phyloP scores from a whole-genome alignment of 2,888 invertebrate genomes.

The Melinaea menophilus region DNA sequence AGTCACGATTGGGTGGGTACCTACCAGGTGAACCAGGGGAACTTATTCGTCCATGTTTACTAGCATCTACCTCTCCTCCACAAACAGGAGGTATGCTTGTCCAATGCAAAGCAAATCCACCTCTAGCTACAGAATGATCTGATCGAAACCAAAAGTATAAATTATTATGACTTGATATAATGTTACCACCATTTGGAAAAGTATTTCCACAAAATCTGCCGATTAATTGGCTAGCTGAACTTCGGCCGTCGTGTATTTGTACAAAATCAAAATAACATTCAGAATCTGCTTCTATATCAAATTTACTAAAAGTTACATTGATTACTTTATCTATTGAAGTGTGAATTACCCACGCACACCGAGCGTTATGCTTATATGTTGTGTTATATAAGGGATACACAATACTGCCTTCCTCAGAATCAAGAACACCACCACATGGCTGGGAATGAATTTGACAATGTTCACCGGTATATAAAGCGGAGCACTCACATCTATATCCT shows the following conservation, averaged over 20 bases:
- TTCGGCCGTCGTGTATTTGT: conserved; percentile 91
- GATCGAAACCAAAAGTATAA: conserved; percentile 90
- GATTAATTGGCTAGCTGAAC: conserved; percentile 82
- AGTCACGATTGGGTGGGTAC: conserved; percentile 91
- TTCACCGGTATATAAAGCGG: conserved; percentile 80
- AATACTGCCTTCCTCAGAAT: conserved; percentile 78
- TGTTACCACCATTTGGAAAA: conserved; percentile 83
- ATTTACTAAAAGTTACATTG: conserved; percentile 87
- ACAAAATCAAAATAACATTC: conserved; percentile 85
- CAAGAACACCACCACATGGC: conserved; percentile 64
- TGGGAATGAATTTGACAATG: conserved; percentile 78
- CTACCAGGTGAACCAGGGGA: conserved; percentile 94
- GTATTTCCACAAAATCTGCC: conserved; percentile 88
- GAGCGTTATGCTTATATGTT: conserved; percentile 79
- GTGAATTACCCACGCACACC: conserved; percentile 89
- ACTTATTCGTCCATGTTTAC: conserved; percentile 84
- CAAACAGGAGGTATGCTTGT: conserved; percentile 84
- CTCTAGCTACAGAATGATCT: conserved; percentile 79
- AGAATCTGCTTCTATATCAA: conserved; percentile 82
- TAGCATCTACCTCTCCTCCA: conserved; percentile 81
- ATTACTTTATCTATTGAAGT: conserved; percentile 83
- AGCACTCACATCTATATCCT: conserved; percentile 81
- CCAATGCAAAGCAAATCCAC: conserved; percentile 90
- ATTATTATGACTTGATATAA: conserved; percentile 86
- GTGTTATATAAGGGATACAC: conserved; percentile 79